phyloP scores from a whole-genome alignment of 2,113 vertebrate genomes.

The Platycercus adscitus region DNA sequence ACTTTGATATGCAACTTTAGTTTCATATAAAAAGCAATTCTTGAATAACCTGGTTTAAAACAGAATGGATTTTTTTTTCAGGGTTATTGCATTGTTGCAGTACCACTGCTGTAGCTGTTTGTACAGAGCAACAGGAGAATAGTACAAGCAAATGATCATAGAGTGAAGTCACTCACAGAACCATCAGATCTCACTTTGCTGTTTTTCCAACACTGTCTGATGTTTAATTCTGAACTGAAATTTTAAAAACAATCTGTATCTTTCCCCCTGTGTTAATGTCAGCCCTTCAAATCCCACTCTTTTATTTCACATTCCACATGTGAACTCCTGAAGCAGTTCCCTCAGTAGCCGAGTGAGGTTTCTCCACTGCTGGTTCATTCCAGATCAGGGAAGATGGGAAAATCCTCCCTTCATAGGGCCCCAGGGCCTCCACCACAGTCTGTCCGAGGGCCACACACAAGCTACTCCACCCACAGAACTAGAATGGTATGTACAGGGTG shows the following conservation, averaged over 20 bases:
- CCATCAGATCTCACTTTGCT: background rate
- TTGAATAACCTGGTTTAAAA: background rate
- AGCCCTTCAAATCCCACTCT: background rate
- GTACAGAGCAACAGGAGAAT: background rate
- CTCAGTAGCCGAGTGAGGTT: background rate
- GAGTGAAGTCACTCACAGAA: background rate
- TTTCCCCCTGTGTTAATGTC: background rate
- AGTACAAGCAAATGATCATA: background rate
- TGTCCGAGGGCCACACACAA: background rate
- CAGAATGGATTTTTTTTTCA: background rate
- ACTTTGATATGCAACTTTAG: background rate
- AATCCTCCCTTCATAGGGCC: background rate
- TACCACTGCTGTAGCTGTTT: background rate
- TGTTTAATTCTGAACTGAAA: background rate
- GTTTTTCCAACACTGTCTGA: background rate
- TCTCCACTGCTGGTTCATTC: background rate
- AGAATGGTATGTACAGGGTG: background rate
- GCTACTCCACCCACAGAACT: background rate
- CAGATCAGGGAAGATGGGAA: background rate
- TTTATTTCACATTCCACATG: background rate
- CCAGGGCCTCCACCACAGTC: background rate
- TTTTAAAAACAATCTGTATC: background rate
- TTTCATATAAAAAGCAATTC: background rate
- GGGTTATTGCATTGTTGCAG: background rate
- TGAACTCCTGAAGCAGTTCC: background rate